Evolutionary conservation across 2,888 invertebrate species (phyloP).

Genomic region (Chirona hameri): DNA sequence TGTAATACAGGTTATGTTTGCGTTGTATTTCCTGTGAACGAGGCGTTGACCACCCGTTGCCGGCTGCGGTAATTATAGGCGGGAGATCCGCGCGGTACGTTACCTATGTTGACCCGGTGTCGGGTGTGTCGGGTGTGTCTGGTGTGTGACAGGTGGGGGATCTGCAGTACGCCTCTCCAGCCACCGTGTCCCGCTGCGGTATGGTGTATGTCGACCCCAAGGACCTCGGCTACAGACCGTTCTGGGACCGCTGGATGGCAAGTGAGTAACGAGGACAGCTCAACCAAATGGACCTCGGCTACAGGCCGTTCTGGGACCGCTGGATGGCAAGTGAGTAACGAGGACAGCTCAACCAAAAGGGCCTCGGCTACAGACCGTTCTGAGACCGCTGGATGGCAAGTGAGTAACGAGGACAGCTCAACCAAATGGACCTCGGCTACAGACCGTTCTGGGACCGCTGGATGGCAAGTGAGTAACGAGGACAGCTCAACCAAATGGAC

Average conservation of each 20-base stretch:
- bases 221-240: constrained; percentile 79
- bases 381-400: constrained; percentile 75
- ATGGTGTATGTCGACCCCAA: constrained; percentile 94
- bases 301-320: constrained; percentile 78
- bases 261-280: constrained; percentile 47
- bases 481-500: constrained; percentile 74
- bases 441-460: constrained; percentile 83
- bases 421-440: constrained; percentile 66
- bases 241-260: constrained; percentile 75
- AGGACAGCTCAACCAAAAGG: constrained; percentile 71
- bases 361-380: constrained; percentile 77
- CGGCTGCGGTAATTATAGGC: too few species aligned
- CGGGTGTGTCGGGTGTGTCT: too few species aligned
- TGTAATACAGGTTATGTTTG: too few species aligned
- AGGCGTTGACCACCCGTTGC: too few species aligned
- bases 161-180: constrained; percentile 84
- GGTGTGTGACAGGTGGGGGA: constrained; percentile 64
- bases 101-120: too few species aligned
- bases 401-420: constrained; percentile 45
- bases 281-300: constrained; percentile 64
- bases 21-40: too few species aligned
- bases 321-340: constrained; percentile 59
- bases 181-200: constrained; percentile 86
- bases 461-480: constrained; percentile 54
- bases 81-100: too few species aligned